Base-by-base conservation (phyloP, 2,113 vertebrate species). In the Stigmatopora argus region DNA sequence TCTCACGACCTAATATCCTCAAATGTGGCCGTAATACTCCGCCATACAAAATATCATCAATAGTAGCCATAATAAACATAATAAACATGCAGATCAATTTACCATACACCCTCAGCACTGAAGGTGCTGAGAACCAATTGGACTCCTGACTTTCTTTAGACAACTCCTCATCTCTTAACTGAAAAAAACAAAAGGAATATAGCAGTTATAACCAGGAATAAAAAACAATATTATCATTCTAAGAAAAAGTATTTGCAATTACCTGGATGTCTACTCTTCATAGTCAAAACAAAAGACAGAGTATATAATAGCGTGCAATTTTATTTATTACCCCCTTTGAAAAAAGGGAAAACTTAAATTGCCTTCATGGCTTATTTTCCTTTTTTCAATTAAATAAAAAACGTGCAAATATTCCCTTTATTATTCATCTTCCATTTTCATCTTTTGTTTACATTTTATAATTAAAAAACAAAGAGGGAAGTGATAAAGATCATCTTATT, bases 71-170 rank as follows among this genome's bases (percentile, higher is more conserved):
- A 56, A 15, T 7, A 3, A 56, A 56, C 23, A 9, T 31, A 56
- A 15, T 7, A 3, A 56, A 56, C 12, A 31, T 7, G 23, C 13
- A 17, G 3, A 23, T 13, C 44, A 41, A 8, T 90, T 78, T 92
- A 98, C 97, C 96, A 74, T 98, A 98, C 68, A 98, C 96, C 66
- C 95, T 79, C 17, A 99, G 89, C 52, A 96, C 96, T 26, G 97
- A 99, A 31, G 97, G 96, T 69, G 97, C 96, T 53, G 97, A 99
- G 90, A 99, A 99, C 95, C 97, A 99, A 52, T 99, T 99, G 66
- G 95, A 95, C 89, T 99, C 97, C 89, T 99, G 97, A 90, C 94
- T 98, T 88, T 99, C 96, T 82, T 98, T 99, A 61, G 96, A 98
- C 77, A 98, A 86, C 79, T 99, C 97, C 83, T 99, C 97, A 80